These are phyloP conservation scores for Oedothorax gibbosus DNA, from an alignment of 1,140 invertebrate species.

Conservation along the genomic window DNA sequence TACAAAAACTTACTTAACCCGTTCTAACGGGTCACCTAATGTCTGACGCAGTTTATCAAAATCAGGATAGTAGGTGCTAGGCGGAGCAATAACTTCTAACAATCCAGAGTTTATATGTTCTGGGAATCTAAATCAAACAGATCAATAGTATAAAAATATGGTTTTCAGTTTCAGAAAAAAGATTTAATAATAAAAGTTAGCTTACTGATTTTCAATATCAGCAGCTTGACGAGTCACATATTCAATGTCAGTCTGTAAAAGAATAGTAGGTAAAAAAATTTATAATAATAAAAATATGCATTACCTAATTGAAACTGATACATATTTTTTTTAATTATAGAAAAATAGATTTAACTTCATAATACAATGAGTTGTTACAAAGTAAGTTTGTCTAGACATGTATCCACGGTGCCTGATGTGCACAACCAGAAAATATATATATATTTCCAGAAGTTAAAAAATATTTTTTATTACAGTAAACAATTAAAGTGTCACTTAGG, in stretches of 20 bases:
- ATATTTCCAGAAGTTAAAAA: no score
- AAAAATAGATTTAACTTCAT: no score
- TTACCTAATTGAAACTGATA: not conserved
- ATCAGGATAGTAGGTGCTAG: slow-evolving; percentile 89
- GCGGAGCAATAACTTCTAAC: slow-evolving; percentile 89
- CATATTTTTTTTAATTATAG: not conserved
- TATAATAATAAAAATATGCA: slow-evolving; percentile 1
- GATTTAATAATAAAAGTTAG: slow-evolving; percentile 52
- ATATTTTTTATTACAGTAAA: no score
- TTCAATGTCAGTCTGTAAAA: slow-evolving; percentile 67
- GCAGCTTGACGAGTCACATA: slow-evolving; percentile 67
- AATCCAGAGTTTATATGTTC: slow-evolving; percentile 82
- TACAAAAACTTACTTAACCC: slow-evolving; percentile 74
- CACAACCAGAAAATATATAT: no score
- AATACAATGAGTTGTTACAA: no score
- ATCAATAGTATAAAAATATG: not conserved
- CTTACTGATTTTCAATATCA: slow-evolving; percentile 82
- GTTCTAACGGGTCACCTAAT: slow-evolving; percentile 87
- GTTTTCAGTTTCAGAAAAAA: no score
- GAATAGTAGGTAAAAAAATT: slow-evolving; percentile 49
- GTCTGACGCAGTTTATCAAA: slow-evolving; percentile 81
- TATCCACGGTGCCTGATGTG: no score
- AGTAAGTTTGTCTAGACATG: no score
- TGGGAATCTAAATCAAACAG: slow-evolving; percentile 75
- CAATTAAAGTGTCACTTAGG: no score